These are phyloP conservation scores for Albula goreensis DNA, from an alignment of 2,113 vertebrate genomes.

Conservation along the genomic window DNA sequence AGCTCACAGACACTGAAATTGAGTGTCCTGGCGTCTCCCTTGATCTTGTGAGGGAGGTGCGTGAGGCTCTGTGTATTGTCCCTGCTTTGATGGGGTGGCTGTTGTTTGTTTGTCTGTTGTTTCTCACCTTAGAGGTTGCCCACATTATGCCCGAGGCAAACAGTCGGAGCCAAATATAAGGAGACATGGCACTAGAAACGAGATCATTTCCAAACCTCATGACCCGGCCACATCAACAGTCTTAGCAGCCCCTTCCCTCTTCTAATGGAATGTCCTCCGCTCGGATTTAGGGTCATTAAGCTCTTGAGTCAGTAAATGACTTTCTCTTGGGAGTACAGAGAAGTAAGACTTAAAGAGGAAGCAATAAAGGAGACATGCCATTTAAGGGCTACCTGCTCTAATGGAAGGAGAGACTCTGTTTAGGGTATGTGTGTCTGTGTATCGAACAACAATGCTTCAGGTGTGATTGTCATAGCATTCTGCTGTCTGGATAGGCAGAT, in stretches of 20 bases:
- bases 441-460: neutral
- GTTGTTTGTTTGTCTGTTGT: constrained; percentile 32
- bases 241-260: neutral
- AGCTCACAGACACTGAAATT: neutral
- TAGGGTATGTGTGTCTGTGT: neutral
- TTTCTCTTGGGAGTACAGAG: neutral
- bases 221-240: constrained; percentile 41
- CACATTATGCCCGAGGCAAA: constrained; percentile 46
- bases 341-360: neutral
- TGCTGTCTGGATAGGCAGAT: too few relatives aligned
- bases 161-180: constrained; percentile 31
- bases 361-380: neutral
- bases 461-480: too few relatives aligned
- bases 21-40: neutral
- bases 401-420: neutral
- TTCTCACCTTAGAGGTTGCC: constrained; percentile 38
- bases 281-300: neutral
- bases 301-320: neutral
- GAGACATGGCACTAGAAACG: constrained; percentile 36
- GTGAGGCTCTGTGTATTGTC: neutral
- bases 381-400: neutral
- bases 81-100: neutral
- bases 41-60: neutral
- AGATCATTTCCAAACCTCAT: constrained; percentile 33
- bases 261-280: constrained; percentile 2